Evolutionary conservation across 1,140 invertebrate species (phyloP).

Genomic region (Euwallacea similis): DNA sequence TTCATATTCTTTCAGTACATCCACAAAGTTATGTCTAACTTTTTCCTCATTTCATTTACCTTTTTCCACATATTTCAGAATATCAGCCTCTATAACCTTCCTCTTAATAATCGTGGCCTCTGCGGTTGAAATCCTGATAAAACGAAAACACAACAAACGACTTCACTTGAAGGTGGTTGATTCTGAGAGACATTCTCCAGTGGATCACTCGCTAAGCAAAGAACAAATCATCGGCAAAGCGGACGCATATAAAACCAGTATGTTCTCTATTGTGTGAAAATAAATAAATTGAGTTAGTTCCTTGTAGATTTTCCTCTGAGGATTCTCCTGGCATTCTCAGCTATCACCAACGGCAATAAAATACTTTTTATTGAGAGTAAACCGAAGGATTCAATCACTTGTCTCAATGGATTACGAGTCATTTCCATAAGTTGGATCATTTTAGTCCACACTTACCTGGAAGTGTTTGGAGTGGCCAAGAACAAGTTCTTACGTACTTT

Average conservation of each 20-base stretch:
- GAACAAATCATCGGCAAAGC: slow-evolving; percentile 17
- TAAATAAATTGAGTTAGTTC: background rate
- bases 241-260: slow-evolving; percentile 32
- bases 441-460: slow-evolving; percentile 85
- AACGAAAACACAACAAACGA: slow-evolving; percentile 18
- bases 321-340: slow-evolving; percentile 57
- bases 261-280: no score
- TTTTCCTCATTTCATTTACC: no score
- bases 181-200: background rate
- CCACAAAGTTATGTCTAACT: no score
- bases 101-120: slow-evolving; percentile 46
- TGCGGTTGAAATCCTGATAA: slow-evolving; percentile 41
- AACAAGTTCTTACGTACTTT: slow-evolving; percentile 75
- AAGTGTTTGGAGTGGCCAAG: slow-evolving; percentile 76
- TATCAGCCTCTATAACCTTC: slow-evolving; percentile 33
- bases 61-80: slow-evolving; percentile 29
- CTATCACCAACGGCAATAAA: slow-evolving; percentile 62
- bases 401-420: slow-evolving; percentile 81
- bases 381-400: slow-evolving; percentile 69
- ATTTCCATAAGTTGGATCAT: slow-evolving; percentile 90
- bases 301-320: slow-evolving; percentile 51
- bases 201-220: slow-evolving; percentile 23
- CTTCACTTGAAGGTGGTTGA: background rate
- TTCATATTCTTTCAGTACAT: no score
- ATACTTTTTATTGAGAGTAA: slow-evolving; percentile 61